Evolutionary conservation across 2,888 invertebrate genomes (phyloP), one percentile per base, ranked within the genome.

Genomic region (Nezara viridula): DNA sequence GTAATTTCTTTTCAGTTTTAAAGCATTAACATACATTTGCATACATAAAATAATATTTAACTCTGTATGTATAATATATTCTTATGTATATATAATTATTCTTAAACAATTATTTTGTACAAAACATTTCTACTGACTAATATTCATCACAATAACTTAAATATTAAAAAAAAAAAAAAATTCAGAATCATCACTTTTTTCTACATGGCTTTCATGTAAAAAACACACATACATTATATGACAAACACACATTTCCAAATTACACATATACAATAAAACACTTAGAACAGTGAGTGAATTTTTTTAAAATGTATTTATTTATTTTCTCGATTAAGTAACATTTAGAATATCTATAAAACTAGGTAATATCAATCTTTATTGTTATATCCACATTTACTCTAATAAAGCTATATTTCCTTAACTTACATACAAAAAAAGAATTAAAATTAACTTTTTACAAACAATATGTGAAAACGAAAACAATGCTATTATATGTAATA

Each of bases 351-450:
- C 86, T 86, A 86, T 55, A 50, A 86, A 55, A 55, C 86, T 86
- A 86, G 50, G 32, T 50, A 32, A 86, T 86, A 86, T 86, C 86
- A 60, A 86, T 86, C 86, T 86, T 86, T 55, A 81, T 81, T 86
- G 40, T 86, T 86, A 52, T 55, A 21, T 86, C 52, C 55, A 86
- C 40, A 55, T 19, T 37, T 86, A 86, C 40, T 40, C 86, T 86
- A 86, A 55, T 86, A 86, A 86, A 86, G 86, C 86, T 86, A 86
- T 86, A 24, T 86, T 55, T 55, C 86, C 81, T 81, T 81, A 81
- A 81, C 44, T 81, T 81, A 81, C 44, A n/a, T 81, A 1, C 12
- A 14, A 44, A 19, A n/a, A 44, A 40, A n/a, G n/a, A n/a, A 77
- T 24, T n/a, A 24, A 55, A n/a, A 55, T 5, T 19, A 44, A 44